These are phyloP conservation scores for Syndactyla subalaris DNA, from an alignment of 2,797 vertebrate species.

Conservation along the genomic window DNA sequence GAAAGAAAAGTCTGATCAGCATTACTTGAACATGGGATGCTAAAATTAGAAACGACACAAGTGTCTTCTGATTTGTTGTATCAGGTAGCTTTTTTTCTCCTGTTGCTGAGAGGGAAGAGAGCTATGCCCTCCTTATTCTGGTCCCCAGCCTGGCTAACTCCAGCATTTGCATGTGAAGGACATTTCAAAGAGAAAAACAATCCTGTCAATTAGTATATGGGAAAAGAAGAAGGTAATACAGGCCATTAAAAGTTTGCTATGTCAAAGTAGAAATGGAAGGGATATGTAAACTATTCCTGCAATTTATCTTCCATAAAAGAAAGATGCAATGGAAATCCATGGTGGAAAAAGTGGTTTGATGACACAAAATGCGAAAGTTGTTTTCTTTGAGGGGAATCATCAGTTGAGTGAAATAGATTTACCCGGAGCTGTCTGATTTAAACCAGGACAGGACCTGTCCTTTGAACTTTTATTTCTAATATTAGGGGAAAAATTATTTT, in stretches of 20 bases:
- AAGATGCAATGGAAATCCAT: neutral
- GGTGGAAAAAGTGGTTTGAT: neutral
- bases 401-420: neutral
- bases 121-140: neutral
- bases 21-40: neutral
- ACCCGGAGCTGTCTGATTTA: neutral
- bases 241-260: neutral
- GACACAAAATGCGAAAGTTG: neutral
- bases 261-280: neutral
- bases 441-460: neutral
- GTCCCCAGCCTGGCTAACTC: neutral
- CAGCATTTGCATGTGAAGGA: neutral
- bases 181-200: neutral
- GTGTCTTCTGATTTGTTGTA: neutral
- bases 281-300: neutral
- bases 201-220: neutral
- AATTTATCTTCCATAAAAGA: neutral
- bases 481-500: neutral
- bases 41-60: neutral
- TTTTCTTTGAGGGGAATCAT: neutral
- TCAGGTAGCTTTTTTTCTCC: neutral
- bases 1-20: conserved; percentile 22
- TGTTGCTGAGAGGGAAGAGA: neutral
- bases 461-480: neutral
- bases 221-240: neutral